These are phyloP conservation scores for Drosophila flavopinicola DNA, from an alignment of 2,888 invertebrate species.

Conservation along the genomic window DNA sequence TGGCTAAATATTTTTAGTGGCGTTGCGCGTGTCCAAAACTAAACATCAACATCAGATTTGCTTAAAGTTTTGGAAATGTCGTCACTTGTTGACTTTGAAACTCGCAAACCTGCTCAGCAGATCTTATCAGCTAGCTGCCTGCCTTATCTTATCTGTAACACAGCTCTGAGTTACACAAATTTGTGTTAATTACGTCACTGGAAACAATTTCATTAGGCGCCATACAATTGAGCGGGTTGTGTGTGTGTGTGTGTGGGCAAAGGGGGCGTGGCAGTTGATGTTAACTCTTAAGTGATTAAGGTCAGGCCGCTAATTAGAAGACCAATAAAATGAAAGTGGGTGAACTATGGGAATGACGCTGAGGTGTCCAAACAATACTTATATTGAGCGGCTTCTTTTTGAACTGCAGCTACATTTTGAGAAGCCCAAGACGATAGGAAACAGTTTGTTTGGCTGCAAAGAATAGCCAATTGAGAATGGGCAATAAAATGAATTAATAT, in stretches of 20 bases:
- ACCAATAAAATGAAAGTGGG: slow-evolving; percentile 65
- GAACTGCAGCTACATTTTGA: slow-evolving; percentile 20
- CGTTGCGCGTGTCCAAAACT: slow-evolving; percentile 63
- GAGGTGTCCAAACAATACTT: slow-evolving; percentile 14
- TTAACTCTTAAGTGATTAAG: slow-evolving; percentile 78
- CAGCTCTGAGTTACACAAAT: slow-evolving; percentile 28
- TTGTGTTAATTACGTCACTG: slow-evolving; percentile 59
- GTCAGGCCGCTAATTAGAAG: slow-evolving; percentile 71
- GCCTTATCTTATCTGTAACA: slow-evolving; percentile 50
- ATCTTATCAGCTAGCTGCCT: slow-evolving; percentile 40
- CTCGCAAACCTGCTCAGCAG: slow-evolving; percentile 16
- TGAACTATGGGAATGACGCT: slow-evolving; percentile 36
- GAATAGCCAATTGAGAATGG: no score
- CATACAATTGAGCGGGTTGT: slow-evolving; percentile 28
- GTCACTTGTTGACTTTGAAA: slow-evolving; percentile 59
- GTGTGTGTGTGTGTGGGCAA: slow-evolving; percentile 35
- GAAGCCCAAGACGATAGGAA: no score
- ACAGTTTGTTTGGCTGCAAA: no score
- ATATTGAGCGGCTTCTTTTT: slow-evolving; percentile 51
- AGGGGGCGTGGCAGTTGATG: slow-evolving; percentile 17
- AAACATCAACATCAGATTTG: slow-evolving; percentile 54
- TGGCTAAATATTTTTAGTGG: slow-evolving; percentile 55
- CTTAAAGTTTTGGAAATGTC: slow-evolving; percentile 56
- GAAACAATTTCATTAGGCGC: slow-evolving; percentile 30
- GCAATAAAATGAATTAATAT: no score